phyloP scores from a whole-genome alignment of 2,113 vertebrate genomes.

The Dissostichus mawsoni region DNA sequence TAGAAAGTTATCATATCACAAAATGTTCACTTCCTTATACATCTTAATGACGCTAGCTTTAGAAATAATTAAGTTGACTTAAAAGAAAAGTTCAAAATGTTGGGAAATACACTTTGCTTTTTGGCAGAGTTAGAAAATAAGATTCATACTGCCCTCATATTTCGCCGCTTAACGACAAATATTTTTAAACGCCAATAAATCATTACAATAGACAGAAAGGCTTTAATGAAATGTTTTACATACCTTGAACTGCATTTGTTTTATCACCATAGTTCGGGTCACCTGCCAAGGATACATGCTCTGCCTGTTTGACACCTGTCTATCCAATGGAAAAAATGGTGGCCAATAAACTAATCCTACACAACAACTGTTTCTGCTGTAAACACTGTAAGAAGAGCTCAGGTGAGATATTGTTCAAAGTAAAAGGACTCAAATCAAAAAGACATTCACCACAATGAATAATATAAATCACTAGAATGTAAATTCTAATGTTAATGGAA shows the following conservation, averaged over 20 bases:
- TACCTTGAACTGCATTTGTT: slow-evolving; percentile 40
- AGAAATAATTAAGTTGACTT: background rate
- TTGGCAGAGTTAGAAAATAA: background rate
- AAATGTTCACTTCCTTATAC: background rate
- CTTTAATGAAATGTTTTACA: background rate
- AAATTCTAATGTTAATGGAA: background rate
- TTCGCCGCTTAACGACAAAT: background rate
- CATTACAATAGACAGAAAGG: background rate
- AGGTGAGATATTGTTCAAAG: slow-evolving; percentile 83
- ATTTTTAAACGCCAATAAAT: background rate
- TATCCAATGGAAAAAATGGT: slow-evolving; percentile 85
- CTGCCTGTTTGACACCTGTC: slow-evolving; percentile 84
- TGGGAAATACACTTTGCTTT: background rate
- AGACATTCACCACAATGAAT: background rate
- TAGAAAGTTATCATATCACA: background rate
- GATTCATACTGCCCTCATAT: background rate
- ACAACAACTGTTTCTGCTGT: slow-evolving; percentile 88
- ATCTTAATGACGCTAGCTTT: background rate
- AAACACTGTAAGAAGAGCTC: slow-evolving; percentile 86
- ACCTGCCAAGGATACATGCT: slow-evolving; percentile 82
- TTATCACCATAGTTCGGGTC: slow-evolving; percentile 75
- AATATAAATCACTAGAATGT: background rate
- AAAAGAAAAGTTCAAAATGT: background rate
- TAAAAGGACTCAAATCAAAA: slow-evolving; percentile 7
- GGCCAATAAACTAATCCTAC: slow-evolving; percentile 82